A percentile compares a stretch with the other conserved stretches of the same genome.
phyloP scores from a whole-genome alignment of 2,888 invertebrate genomes.

The Cheilosia scutellata region DNA sequence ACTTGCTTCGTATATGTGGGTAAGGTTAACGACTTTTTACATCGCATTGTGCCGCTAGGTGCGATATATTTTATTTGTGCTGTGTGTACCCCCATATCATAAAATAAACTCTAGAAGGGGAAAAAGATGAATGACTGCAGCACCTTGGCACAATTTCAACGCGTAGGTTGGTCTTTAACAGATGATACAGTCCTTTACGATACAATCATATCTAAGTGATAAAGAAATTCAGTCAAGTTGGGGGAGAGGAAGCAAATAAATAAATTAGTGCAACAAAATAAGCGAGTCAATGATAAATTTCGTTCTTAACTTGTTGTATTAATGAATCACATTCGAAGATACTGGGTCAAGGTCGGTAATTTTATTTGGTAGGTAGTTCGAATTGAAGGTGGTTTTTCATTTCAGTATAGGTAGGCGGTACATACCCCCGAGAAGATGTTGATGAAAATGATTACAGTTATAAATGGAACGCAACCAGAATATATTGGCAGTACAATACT shows the following conservation, averaged over 20 bases:
- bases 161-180: not conserved
- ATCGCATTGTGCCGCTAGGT: conserved; percentile 16
- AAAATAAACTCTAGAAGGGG: not conserved
- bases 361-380: too few species aligned
- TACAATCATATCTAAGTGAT: not conserved
- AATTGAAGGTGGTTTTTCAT: too few species aligned
- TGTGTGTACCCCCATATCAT: not conserved
- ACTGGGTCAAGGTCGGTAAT: too few species aligned
- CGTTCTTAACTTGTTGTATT: not conserved
- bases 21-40: conserved; percentile 63
- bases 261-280: not conserved
- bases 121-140: conserved; percentile 1
- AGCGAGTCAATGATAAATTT: not conserved
- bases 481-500: too few species aligned
- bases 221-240: not conserved
- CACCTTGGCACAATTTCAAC: conserved; percentile 10
- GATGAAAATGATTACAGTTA: too few species aligned
- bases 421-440: too few species aligned
- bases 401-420: too few species aligned
- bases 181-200: not conserved
- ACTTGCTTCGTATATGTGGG: conserved; percentile 9
- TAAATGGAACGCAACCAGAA: too few species aligned
- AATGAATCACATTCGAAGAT: not conserved
- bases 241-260: too few species aligned
- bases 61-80: not conserved